phyloP scores from a whole-genome alignment of 2,113 vertebrate genomes.

The Hypocryptadius cinnamomeus region DNA sequence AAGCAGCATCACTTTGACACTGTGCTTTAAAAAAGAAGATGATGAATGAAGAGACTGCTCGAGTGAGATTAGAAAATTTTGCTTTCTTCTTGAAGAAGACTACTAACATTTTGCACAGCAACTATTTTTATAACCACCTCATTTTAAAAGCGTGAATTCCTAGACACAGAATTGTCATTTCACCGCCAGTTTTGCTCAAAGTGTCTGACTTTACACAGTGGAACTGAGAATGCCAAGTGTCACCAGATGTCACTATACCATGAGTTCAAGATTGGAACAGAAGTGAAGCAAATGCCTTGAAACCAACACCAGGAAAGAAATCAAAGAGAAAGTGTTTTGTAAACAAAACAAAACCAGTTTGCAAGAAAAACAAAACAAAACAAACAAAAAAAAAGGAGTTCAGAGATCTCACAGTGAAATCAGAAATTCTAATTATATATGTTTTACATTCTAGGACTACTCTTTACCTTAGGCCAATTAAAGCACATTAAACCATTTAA shows the following conservation, averaged over 20 bases:
- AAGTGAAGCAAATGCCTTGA: conserved; percentile 57
- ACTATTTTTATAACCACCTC: conserved; percentile 78
- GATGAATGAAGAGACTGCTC: conserved; percentile 69
- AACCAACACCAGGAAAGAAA: conserved; percentile 46
- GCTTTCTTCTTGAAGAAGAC: conserved; percentile 82
- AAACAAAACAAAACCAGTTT: conserved; percentile 57
- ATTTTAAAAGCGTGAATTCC: conserved; percentile 63
- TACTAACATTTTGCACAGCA: conserved; percentile 82
- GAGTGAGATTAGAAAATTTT: conserved; percentile 72
- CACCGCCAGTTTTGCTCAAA: conserved; percentile 53
- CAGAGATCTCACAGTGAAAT: conserved; percentile 75
- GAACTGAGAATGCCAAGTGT: conserved; percentile 57
- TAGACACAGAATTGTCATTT: conserved; percentile 56
- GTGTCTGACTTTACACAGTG: conserved; percentile 60
- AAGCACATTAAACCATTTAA: conserved; percentile 69
- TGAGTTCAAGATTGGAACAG: conserved; percentile 39
- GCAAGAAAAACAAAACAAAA: neutral
- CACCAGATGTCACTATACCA: conserved; percentile 56
- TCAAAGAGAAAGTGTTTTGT: conserved; percentile 48
- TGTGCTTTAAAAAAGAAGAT: conserved; percentile 71
- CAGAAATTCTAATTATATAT: conserved; percentile 66
- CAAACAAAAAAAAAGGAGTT: neutral
- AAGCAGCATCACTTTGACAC: conserved; percentile 72
- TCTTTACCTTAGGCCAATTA: conserved; percentile 67
- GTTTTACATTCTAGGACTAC: conserved; percentile 69